phyloP scores from a whole-genome alignment of 2,888 invertebrate genomes.

The Agrotis segetum region DNA sequence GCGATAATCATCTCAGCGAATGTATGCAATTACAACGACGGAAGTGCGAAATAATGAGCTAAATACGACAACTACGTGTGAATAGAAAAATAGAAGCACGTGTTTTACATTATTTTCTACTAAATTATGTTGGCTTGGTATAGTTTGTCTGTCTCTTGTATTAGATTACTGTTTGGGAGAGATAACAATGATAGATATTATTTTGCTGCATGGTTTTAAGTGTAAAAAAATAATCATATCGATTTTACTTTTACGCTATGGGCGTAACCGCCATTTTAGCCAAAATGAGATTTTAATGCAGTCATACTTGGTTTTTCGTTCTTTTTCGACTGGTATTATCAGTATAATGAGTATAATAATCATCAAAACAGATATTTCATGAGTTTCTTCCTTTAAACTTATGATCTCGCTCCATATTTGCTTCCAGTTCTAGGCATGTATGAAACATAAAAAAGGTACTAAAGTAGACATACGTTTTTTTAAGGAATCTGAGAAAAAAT shows the following conservation, averaged over 20 bases:
- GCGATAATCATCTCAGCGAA: slow-evolving; percentile 16
- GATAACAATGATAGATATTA: slow-evolving; percentile 4
- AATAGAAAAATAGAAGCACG: slow-evolving; percentile 43
- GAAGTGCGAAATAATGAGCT: slow-evolving; percentile 35
- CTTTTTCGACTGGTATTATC: no score
- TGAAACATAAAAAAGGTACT: no score
- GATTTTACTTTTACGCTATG: no score
- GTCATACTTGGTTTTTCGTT: no score
- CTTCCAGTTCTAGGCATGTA: no score
- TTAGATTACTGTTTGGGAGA: slow-evolving; percentile 2
- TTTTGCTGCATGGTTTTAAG: background rate
- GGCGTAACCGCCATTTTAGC: no score
- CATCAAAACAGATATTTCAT: no score
- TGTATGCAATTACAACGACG: slow-evolving; percentile 21
- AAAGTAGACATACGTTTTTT: background rate
- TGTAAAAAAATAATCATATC: slow-evolving; percentile 7
- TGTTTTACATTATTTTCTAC: slow-evolving; percentile 16
- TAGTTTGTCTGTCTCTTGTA: slow-evolving; percentile 44
- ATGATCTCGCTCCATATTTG: no score
- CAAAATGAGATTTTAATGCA: no score
- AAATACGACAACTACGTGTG: slow-evolving; percentile 45
- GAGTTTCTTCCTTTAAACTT: no score
- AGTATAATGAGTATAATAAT: no score
- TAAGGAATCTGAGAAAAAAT: background rate
- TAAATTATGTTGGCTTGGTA: slow-evolving; percentile 30